A percentile compares a stretch with the other conserved stretches of the same genome.
phyloP scores from a whole-genome alignment of 2,113 vertebrate species.

The Siniperca chuatsi region DNA sequence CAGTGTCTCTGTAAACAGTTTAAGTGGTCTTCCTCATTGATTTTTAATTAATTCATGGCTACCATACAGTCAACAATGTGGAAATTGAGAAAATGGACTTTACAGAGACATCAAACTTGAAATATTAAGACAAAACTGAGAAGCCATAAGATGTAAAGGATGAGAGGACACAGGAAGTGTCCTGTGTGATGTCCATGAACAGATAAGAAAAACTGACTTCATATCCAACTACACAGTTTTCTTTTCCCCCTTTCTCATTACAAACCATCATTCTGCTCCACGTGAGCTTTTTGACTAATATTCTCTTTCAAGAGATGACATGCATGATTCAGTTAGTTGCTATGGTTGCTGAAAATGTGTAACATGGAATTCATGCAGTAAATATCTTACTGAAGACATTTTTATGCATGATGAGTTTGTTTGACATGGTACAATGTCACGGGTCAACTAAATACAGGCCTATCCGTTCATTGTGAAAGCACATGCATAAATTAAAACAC shows the following conservation, averaged over 20 bases:
- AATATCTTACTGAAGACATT: conserved; percentile 61
- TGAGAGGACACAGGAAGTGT: neutral
- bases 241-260: conserved; percentile 40
- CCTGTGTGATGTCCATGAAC: neutral
- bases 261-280: conserved; percentile 59
- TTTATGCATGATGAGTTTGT: conserved; percentile 72
- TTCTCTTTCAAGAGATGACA: conserved; percentile 62
- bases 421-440: conserved; percentile 55
- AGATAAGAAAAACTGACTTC: conserved; percentile 36
- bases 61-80: conserved; percentile 11
- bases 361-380: conserved; percentile 61
- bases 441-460: conserved; percentile 48
- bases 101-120: neutral
- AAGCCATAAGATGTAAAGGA: neutral
- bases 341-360: conserved; percentile 64
- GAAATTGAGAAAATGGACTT: conserved; percentile 25
- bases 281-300: conserved; percentile 60
- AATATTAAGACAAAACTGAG: conserved; percentile 8
- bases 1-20: conserved; percentile 24
- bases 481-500: conserved; percentile 17
- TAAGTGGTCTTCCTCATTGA: conserved; percentile 42
- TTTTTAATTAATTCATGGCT: conserved; percentile 34
- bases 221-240: conserved; percentile 19
- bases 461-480: conserved; percentile 25
- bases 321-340: conserved; percentile 71